Conservation (phyloP, 37 sponge, comb jelly and placozoan species). For the Bolinopsis microptera region DNA sequence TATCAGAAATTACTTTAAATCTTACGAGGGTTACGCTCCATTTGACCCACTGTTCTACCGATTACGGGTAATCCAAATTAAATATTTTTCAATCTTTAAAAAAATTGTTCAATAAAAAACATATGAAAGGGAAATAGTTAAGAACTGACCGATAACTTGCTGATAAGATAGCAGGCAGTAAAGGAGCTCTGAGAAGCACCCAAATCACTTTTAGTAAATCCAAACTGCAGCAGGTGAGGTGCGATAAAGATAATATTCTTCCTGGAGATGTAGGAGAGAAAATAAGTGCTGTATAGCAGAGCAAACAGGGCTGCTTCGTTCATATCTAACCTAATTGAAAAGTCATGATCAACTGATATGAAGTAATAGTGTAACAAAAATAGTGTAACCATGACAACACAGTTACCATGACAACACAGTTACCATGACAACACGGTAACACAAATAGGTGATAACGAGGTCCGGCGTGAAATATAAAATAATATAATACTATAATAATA, state of each 20-base stretch:
- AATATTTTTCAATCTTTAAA: no score
- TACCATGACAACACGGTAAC: no score
- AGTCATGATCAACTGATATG: neutral
- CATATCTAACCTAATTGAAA: neutral
- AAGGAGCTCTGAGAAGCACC: conserved; percentile 39
- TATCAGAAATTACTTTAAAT: neutral
- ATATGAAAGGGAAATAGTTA: no score
- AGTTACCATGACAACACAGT: neutral
- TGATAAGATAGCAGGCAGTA: neutral
- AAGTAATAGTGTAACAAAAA: neutral
- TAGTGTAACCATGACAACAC: neutral
- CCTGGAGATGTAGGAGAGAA: conserved; percentile 48
- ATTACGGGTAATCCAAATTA: no score
- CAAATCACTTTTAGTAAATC: neutral
- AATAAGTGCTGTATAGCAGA: neutral
- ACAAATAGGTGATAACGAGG: no score
- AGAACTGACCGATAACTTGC: conserved; percentile 9
- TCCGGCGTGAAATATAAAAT: no score
- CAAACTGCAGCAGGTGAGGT: neutral
- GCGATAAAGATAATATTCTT: conserved; percentile 38
- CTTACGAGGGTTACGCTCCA: neutral
- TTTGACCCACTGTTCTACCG: no score
- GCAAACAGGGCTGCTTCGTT: neutral
- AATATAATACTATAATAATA: no score
- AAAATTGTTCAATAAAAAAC: no score